A percentile compares a stretch with the other conserved stretches of the same genome.
These are phyloP conservation scores for Dynastes tityus DNA, from an alignment of 2,888 invertebrate species.

Conservation along the genomic window DNA sequence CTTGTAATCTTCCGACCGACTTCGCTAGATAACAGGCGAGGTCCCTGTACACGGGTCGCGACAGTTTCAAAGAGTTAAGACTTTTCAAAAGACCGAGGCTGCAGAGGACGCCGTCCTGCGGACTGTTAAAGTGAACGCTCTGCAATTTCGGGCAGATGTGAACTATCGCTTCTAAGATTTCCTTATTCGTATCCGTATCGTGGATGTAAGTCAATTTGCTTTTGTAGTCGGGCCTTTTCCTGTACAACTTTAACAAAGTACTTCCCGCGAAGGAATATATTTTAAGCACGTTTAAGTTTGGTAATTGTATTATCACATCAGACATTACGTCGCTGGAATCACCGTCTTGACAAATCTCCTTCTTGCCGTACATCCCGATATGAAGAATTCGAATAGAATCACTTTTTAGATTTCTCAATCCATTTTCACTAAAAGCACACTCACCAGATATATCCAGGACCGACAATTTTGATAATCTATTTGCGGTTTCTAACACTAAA, in stretches of 20 bases:
- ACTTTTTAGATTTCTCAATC: conserved; percentile 75
- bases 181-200: conserved; percentile 76
- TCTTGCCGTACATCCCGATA: conserved; percentile 81
- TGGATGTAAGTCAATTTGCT: conserved; percentile 80
- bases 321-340: conserved; percentile 73
- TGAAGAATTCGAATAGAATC: conserved; percentile 76
- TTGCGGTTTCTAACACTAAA: conserved; percentile 76
- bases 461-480: conserved; percentile 74
- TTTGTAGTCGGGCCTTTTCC: conserved; percentile 74
- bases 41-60: conserved; percentile 77
- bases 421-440: conserved; percentile 79
- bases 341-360: conserved; percentile 75
- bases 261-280: conserved; percentile 81
- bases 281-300: conserved; percentile 77
- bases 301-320: conserved; percentile 76
- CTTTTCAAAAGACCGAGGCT: conserved; percentile 71
- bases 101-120: conserved; percentile 73
- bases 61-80: conserved; percentile 76
- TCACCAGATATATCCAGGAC: conserved; percentile 81
- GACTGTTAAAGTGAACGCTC: conserved; percentile 78
- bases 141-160: conserved; percentile 77
- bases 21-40: conserved; percentile 73
- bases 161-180: conserved; percentile 76
- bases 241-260: conserved; percentile 74
- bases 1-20: conserved; percentile 65